phyloP scores from a whole-genome alignment of 2,797 vertebrate species.

The Gallirallus australis region DNA sequence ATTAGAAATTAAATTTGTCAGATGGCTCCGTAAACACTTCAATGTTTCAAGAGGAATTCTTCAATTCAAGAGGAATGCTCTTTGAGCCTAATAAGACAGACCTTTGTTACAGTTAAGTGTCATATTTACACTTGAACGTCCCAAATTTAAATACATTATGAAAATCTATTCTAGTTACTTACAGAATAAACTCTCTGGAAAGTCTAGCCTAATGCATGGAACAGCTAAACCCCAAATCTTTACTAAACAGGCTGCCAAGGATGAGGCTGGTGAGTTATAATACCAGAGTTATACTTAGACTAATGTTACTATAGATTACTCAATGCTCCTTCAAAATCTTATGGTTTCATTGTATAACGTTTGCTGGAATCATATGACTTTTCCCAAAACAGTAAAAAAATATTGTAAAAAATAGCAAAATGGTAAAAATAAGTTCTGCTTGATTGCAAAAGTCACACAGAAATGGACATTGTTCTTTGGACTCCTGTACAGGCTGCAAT shows the following conservation, averaged over 20 bases:
- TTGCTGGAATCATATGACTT: background rate
- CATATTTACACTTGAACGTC: background rate
- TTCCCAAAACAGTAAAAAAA: background rate
- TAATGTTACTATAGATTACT: background rate
- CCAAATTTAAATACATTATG: background rate
- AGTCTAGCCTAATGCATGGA: background rate
- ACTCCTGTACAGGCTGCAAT: background rate
- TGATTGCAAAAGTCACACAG: background rate
- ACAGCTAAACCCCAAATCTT: background rate
- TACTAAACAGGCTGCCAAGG: background rate
- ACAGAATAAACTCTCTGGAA: background rate
- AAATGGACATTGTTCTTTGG: background rate
- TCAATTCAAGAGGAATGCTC: background rate
- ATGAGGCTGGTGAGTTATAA: background rate
- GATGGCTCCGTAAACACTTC: background rate
- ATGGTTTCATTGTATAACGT: rapidly evolving
- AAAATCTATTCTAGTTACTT: background rate
- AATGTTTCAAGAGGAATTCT: background rate
- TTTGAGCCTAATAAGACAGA: background rate
- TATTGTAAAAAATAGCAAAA: too few species aligned
- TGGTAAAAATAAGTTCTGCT: background rate
- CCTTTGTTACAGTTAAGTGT: background rate
- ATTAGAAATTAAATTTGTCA: background rate
- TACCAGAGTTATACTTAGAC: background rate
- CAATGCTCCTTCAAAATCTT: background rate